A percentile compares a stretch with the other conserved stretches of the same genome.
These are phyloP conservation scores for Lymantria monacha DNA, from an alignment of 2,888 invertebrate species.

Conservation along the genomic window DNA sequence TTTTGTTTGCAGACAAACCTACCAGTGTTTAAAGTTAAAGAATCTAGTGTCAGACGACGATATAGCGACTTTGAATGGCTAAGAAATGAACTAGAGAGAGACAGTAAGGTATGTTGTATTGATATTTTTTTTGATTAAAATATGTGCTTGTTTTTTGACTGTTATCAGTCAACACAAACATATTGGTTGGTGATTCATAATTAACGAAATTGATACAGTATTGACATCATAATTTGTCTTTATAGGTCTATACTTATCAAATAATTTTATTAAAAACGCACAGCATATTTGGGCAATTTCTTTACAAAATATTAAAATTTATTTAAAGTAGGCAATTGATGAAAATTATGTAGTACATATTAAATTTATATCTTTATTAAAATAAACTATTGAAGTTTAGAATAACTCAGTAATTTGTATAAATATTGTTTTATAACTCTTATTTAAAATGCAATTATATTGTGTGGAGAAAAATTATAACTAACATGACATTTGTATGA, in stretches of 20 bases:
- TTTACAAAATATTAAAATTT: too few relatives aligned
- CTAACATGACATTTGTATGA: too few relatives aligned
- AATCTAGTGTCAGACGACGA: constrained; percentile 97
- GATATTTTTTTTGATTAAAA: constrained; percentile 4
- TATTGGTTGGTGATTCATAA: constrained; percentile 32
- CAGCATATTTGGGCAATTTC: too few relatives aligned
- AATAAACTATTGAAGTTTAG: too few relatives aligned
- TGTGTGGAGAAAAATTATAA: too few relatives aligned
- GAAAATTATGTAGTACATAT: too few relatives aligned
- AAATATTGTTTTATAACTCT: too few relatives aligned
- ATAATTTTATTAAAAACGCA: too few relatives aligned
- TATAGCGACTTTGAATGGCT: constrained; percentile 99
- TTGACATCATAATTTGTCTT: constrained; percentile 20
- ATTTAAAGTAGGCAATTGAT: too few relatives aligned
- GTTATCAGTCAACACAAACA: constrained; percentile 38
- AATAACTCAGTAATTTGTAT: too few relatives aligned
- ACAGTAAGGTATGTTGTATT: constrained; percentile 92
- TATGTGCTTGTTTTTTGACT: constrained; percentile 20
- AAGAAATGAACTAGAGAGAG: constrained; percentile 98
- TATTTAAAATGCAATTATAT: too few relatives aligned
- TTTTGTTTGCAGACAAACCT: constrained; percentile 94
- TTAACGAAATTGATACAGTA: constrained; percentile 14
- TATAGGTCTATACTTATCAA: neutral
- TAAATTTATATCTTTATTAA: too few relatives aligned
- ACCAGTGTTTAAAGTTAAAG: constrained; percentile 99